phyloP scores from a whole-genome alignment of 2,113 vertebrate species.

The Lepidothrix coronata region DNA sequence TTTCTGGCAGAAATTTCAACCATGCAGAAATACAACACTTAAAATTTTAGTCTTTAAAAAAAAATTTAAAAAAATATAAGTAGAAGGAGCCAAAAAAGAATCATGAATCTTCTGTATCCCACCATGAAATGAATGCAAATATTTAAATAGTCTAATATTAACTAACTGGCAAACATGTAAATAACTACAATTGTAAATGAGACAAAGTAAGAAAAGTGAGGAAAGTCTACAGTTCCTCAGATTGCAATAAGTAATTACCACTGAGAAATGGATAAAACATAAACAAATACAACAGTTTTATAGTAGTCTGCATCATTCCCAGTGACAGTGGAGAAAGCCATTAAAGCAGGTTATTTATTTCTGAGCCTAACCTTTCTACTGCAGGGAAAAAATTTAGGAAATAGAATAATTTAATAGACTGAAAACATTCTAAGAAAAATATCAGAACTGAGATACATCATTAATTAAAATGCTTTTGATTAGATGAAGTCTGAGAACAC shows the following conservation, averaged over 20 bases:
- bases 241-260: neutral
- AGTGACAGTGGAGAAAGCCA: neutral
- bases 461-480: conserved; percentile 24
- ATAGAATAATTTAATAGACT: neutral
- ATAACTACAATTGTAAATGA: neutral
- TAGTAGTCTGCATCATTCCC: neutral
- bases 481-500: neutral
- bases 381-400: neutral
- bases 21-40: neutral
- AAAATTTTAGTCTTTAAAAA: neutral
- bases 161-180: neutral
- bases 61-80: neutral
- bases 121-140: neutral
- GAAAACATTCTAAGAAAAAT: neutral
- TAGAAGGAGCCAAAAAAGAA: neutral
- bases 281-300: neutral
- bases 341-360: neutral
- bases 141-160: conserved; percentile 31
- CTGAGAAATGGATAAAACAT: neutral
- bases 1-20: neutral
- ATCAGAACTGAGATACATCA: neutral
- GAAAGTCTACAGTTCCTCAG: neutral
- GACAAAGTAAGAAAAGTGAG: neutral
- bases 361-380: neutral
- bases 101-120: neutral